Evolutionary conservation across 1,140 invertebrate genomes (phyloP).

Genomic region (Zophobas morio): DNA sequence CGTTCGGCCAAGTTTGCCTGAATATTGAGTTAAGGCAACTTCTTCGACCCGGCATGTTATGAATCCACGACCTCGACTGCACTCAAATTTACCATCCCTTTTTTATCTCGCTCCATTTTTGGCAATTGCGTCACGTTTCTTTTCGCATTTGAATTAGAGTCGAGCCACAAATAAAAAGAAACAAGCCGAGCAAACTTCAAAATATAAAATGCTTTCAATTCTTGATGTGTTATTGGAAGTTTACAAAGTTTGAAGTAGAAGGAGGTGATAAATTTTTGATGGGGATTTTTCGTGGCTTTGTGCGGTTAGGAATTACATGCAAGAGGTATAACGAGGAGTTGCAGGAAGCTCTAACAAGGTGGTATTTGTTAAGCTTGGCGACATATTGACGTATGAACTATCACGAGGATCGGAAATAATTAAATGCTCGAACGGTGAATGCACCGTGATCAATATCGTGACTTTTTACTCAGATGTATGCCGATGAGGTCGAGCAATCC

Average conservation of each 20-base stretch:
- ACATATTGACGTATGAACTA: conserved; percentile 42
- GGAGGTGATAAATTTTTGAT: conserved; percentile 14
- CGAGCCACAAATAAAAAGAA: neutral
- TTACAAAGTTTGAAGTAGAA: neutral
- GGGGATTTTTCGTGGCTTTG: conserved; percentile 14
- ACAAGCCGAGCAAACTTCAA: neutral
- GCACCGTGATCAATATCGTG: conserved; percentile 16
- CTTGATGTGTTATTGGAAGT: neutral
- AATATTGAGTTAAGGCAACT: conserved; percentile 23
- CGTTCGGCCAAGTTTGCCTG: conserved; percentile 1
- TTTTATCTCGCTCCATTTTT: neutral
- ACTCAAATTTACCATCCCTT: no score
- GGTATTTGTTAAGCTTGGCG: conserved; percentile 31
- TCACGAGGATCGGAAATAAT: conserved; percentile 40
- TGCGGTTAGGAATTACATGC: conserved; percentile 2
- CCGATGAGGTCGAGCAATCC: no score
- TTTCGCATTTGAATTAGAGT: neutral
- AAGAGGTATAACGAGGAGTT: conserved; percentile 16
- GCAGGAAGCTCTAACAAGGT: conserved; percentile 33
- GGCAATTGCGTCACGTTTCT: conserved; percentile 11
- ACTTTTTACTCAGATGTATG: neutral
- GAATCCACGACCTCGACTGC: neutral
- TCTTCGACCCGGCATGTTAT: conserved; percentile 8
- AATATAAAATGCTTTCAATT: neutral
- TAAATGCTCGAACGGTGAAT: conserved; percentile 25